Percentiles rank a stretch among this genome's conserved stretches.
Conservation (phyloP, 2,888 invertebrate genomes). For the Pantelozetes paolii region DNA sequence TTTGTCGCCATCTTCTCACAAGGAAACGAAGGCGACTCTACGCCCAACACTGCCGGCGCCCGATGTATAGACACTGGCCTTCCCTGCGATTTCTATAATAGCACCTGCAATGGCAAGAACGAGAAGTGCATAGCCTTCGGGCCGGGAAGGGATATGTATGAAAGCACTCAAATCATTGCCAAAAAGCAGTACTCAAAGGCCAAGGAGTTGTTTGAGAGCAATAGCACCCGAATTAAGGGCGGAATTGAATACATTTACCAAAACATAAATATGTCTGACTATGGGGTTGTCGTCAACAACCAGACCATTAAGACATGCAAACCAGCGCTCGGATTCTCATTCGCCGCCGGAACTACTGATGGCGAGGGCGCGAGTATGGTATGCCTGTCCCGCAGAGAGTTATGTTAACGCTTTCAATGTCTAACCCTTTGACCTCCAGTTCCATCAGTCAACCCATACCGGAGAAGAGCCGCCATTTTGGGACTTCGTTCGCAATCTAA, state of each 20-base stretch:
- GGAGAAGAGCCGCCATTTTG: constrained; percentile 62
- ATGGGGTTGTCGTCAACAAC: no score
- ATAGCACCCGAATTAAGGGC: constrained; percentile 60
- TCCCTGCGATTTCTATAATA: constrained; percentile 68
- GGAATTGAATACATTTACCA: constrained; percentile 70
- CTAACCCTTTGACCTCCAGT: background rate
- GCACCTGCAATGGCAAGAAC: constrained; percentile 64
- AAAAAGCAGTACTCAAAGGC: constrained; percentile 69
- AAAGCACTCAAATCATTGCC: constrained; percentile 85
- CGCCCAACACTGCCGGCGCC: constrained; percentile 82
- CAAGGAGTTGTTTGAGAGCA: constrained; percentile 60
- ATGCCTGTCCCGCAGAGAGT: constrained; percentile 54
- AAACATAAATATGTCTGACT: constrained; percentile 75
- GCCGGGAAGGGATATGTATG: constrained; percentile 83
- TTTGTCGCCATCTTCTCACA: constrained; percentile 90
- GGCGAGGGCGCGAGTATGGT: constrained; percentile 66
- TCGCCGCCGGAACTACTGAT: constrained; percentile 79
- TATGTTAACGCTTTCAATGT: background rate
- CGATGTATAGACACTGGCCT: constrained; percentile 70
- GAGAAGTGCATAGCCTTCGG: constrained; percentile 76
- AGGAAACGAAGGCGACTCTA: constrained; percentile 85
- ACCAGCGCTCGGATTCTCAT: constrained; percentile 93
- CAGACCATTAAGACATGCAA: constrained; percentile 65
- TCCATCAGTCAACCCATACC: constrained; percentile 35
- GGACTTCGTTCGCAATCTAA: constrained; percentile 68